Percentiles rank a stretch among this genome's conserved stretches.
phyloP scores from a whole-genome alignment of 2,888 invertebrate genomes.

The Furcula furcula region DNA sequence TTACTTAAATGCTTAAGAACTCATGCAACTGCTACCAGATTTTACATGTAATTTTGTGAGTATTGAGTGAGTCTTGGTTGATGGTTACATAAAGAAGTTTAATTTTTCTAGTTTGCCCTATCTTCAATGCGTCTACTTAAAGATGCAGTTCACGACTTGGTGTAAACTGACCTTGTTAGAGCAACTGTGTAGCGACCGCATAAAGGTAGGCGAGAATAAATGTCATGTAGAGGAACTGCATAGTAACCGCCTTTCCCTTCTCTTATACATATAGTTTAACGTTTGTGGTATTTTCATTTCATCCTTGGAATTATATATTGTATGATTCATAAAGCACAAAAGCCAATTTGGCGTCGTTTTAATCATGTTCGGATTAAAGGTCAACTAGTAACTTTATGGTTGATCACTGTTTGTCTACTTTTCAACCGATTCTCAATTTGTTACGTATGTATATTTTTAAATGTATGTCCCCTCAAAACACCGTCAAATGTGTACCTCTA shows the following conservation, averaged over 20 bases:
- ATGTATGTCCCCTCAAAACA: no score
- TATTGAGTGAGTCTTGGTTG: no score
- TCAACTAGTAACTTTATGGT: background rate
- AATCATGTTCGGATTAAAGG: background rate
- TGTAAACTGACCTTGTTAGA: conserved; percentile 37
- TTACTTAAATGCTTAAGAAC: no score
- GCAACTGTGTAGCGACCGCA: conserved; percentile 38
- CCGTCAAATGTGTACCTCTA: no score
- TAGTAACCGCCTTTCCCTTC: conserved; percentile 5
- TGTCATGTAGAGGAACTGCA: conserved; percentile 10
- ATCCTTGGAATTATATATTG: conserved; percentile 5
- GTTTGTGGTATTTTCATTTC: conserved; percentile 8
- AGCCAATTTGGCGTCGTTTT: background rate
- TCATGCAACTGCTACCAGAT: no score
- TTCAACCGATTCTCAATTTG: no score
- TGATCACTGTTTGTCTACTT: background rate
- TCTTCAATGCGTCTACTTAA: conserved; percentile 28
- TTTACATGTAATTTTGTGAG: no score
- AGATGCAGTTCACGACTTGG: conserved; percentile 25
- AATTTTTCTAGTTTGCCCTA: conserved; percentile 31
- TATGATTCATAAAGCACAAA: background rate
- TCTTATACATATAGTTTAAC: conserved; percentile 3
- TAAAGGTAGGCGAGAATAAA: conserved; percentile 13
- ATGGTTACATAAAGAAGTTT: conserved; percentile 36
- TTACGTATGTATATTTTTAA: no score